These are phyloP conservation scores for Spheniscus humboldti DNA, from an alignment of 2,797 vertebrate species.

Conservation along the genomic window DNA sequence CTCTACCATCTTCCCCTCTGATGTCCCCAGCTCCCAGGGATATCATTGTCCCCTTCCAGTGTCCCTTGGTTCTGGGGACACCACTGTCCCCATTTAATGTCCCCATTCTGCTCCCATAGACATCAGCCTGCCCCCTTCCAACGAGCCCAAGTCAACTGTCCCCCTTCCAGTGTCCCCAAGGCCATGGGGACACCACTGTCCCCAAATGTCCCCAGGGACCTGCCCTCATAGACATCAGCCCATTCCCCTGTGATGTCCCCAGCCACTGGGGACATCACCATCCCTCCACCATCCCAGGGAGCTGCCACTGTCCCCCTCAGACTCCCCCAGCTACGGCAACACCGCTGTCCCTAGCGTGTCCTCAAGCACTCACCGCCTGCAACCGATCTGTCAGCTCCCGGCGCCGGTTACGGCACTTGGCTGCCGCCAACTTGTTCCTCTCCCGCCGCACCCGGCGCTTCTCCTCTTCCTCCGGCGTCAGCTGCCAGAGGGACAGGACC, in stretches of 20 bases:
- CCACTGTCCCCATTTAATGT: background rate
- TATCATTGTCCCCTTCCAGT: background rate
- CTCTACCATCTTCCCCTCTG: too few species aligned
- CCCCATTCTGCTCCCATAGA: background rate
- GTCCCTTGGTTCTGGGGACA: background rate
- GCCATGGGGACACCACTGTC: background rate
- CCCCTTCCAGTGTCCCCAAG: fast-evolving
- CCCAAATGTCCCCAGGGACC: fast-evolving
- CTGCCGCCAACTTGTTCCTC: slow-evolving; percentile 92
- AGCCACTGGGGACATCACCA: fast-evolving
- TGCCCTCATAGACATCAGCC: fast-evolving
- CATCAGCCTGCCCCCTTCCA: background rate
- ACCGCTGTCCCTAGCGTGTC: fast-evolving
- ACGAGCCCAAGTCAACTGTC: background rate
- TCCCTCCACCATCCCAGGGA: background rate
- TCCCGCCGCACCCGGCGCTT: slow-evolving; percentile 90
- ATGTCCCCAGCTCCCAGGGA: background rate
- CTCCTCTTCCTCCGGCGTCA: slow-evolving; percentile 94
- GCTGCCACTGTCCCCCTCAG: background rate
- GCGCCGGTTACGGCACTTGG: slow-evolving; percentile 92
- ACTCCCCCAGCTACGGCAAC: fast-evolving
- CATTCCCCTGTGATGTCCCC: background rate
- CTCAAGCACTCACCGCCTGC: slow-evolving; percentile 84
- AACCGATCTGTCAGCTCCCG: slow-evolving; percentile 93
- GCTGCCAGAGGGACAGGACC: slow-evolving; percentile 55